Percentiles rank a stretch among this genome's conserved stretches.
phyloP scores from a whole-genome alignment of 2,113 vertebrate species.

The Suricata suricatta region DNA sequence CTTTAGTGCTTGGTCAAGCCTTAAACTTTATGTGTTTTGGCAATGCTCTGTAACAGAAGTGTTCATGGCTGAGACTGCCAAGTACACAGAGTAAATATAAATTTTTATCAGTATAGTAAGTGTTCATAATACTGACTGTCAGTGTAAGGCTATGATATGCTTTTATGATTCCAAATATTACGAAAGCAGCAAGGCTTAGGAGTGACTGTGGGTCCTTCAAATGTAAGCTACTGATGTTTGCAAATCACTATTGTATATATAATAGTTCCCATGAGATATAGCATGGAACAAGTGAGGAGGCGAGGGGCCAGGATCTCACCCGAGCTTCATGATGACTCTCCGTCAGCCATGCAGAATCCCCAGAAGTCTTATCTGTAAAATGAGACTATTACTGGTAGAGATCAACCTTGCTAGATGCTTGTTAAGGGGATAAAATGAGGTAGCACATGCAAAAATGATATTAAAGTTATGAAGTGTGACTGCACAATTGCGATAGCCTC shows the following conservation, averaged over 20 bases:
- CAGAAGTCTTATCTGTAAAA: not conserved
- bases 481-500: not conserved
- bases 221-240: not conserved
- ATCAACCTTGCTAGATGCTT: not conserved
- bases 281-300: not conserved
- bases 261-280: not conserved
- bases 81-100: slow-evolving; percentile 83
- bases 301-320: not conserved
- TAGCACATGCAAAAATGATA: not conserved
- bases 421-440: not conserved
- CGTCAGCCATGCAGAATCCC: not conserved
- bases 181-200: not conserved
- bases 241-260: not conserved
- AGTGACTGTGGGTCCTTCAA: not conserved
- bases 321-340: not conserved
- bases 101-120: slow-evolving; percentile 83
- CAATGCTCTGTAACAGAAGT: slow-evolving; percentile 81
- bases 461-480: not conserved
- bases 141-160: slow-evolving; percentile 42
- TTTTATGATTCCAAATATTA: not conserved
- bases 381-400: not conserved
- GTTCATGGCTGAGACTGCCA: slow-evolving; percentile 79
- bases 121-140: slow-evolving; percentile 71
- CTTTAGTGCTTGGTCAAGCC: slow-evolving; percentile 83
- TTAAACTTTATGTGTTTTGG: slow-evolving; percentile 86